Percentiles rank a stretch among this genome's conserved stretches.
These are phyloP conservation scores for Phrynocephalus vlangalii DNA, from an alignment of 2,797 vertebrate species.

Conservation along the genomic window DNA sequence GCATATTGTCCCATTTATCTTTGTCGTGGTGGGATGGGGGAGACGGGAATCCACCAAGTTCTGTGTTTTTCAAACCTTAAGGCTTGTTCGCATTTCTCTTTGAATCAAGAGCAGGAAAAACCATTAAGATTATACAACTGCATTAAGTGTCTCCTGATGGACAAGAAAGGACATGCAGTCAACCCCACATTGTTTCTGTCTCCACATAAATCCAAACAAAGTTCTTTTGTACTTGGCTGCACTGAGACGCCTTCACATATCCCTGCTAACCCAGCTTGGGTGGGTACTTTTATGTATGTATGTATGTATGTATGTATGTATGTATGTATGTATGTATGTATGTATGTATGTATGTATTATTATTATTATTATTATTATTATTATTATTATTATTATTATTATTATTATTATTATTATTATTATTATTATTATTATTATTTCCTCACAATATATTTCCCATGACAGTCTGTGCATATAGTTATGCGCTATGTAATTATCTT, in stretches of 20 bases:
- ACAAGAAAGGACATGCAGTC: conserved; percentile 75
- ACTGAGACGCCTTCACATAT: conserved; percentile 61
- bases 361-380: no score
- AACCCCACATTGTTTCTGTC: conserved; percentile 69
- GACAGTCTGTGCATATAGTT: conserved; percentile 81
- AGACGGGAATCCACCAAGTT: not conserved
- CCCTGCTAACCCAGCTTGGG: conserved; percentile 63
- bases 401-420: not conserved
- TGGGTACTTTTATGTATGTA: not conserved
- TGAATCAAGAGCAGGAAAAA: conserved; percentile 60
- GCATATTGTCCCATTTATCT: conserved; percentile 20
- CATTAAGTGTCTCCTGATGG: conserved; percentile 62
- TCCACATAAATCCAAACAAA: conserved; percentile 77
- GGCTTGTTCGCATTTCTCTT: conserved; percentile 43
- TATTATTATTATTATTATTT: conserved; percentile 46
- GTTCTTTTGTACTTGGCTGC: conserved; percentile 65
- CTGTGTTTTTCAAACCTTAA: conserved; percentile 32
- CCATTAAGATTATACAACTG: conserved; percentile 73
- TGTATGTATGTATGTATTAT: no score
- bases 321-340: no score
- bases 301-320: no score
- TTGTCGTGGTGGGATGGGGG: not conserved
- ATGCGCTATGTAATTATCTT: conserved; percentile 80
- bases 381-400: no score
- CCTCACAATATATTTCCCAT: conserved; percentile 81